Percentiles rank a stretch among this genome's conserved stretches.
Conservation (phyloP, 2,113 vertebrate genomes). For the Tamias sibiricus region DNA sequence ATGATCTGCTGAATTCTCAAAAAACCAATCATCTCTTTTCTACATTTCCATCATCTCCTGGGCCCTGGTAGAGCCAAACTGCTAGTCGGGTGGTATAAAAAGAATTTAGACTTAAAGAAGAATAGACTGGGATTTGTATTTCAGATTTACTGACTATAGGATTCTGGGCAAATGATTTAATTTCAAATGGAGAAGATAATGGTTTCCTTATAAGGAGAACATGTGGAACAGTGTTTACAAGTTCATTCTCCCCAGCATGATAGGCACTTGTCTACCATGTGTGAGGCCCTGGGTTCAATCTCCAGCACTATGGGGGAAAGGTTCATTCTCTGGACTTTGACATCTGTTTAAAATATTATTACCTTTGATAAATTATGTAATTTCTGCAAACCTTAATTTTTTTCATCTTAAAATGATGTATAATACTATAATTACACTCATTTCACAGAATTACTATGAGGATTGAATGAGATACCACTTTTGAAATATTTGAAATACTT, state of each 20-base stretch:
- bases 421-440: neutral
- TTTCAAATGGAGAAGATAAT: neutral
- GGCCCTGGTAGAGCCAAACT: neutral
- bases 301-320: neutral
- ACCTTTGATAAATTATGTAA: neutral
- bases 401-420: neutral
- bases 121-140: neutral
- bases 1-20: neutral
- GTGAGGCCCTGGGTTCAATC: too few relatives aligned
- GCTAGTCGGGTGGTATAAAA: neutral
- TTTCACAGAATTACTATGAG: neutral
- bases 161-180: neutral
- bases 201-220: neutral
- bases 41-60: neutral
- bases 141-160: neutral
- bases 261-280: too few relatives aligned
- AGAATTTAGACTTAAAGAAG: neutral
- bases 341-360: neutral
- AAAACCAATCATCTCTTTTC: neutral
- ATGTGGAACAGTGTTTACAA: neutral
- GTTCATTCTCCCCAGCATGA: neutral
- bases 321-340: neutral
- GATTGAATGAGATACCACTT: neutral
- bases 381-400: constrained; percentile 2
- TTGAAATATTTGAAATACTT: neutral